Base-by-base conservation (phyloP, 2,888 invertebrate genomes). In the Herminia tarsipennalis region DNA sequence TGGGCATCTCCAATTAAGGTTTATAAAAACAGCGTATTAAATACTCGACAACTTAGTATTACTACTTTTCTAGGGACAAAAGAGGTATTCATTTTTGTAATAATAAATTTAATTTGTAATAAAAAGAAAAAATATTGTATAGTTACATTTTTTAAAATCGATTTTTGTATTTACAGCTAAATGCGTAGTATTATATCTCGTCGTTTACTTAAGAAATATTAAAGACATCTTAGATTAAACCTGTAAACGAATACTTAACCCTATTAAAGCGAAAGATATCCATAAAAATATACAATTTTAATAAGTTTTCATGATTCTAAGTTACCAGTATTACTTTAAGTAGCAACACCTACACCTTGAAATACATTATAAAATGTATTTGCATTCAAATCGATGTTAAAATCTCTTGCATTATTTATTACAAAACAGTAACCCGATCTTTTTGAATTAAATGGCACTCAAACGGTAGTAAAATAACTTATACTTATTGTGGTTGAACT, bases 341-440 rank as follows among this genome's bases (percentile, higher is more conserved):
- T 13, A 22, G 18, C 18, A 10, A 32, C 60, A 33, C 65, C 61
- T 53, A 64, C 62, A 38, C 49, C 14, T 3, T 2, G 6, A 32
- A 35, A 30, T 14, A 33, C 30, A 46, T 22, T 40, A 41, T 25
- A 47, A 16, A 24, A 45, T 45, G 42, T 64, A 55, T 35, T 42
- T 44, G 42, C 37, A 51, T 64, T 13, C 20, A 50, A 53, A 62
- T 56, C 37, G 56, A 28, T 49, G 35, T 47, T 48, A 45, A 47
- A 56, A 45, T 42, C 45, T 24, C 29, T 46, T 50, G 24, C 45
- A 35, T 52, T 49, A 47, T 64, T 51, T 59, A 60, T 64, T 40
- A 49, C 21, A 32, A 34, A 13, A 28, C 17, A 35, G 62, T 41
- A 39, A 62, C 37, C 9, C 16, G 49, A 62, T 64, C 46, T 38